Base-by-base conservation (phyloP, 2,888 invertebrate genomes). In the Biston stratarius region DNA sequence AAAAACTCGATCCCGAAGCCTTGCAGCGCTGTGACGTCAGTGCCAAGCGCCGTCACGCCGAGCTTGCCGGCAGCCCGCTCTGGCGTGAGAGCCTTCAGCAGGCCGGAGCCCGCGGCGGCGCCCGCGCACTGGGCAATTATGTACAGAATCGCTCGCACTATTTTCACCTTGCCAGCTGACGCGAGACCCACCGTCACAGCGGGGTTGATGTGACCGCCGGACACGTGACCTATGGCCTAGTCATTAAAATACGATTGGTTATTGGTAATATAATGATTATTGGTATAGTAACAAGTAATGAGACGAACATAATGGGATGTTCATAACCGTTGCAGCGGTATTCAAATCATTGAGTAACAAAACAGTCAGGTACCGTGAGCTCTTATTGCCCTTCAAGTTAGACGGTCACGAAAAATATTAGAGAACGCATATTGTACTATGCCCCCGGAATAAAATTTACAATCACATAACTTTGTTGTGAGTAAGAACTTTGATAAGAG, bases 181-280 rank as follows among this genome's bases (percentile, higher is more conserved):
- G 97, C 90, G 90, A 98, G 95, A 1, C 97, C 98, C 15, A 95
- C 87, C 6, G 98, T 98, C 49, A 99, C 98, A 0, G 99, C 98
- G 0, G 99, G 99, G 94, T 99, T 99, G 70, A 99, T 94, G 89
- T 98, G 98, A 10, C 97, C 98, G 2, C 98, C 98, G 66, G 98
- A 98, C 61, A 98, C 95, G 89, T 98, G 97, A 5, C 97, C 98
- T 76, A 98, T 95, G 59, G 96, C 95, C 97, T 97, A 89, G 59
- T 69, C 52, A 64, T 10, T 63, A 63, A 67, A 36, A 15, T 0
- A 38, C 10, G 9, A 47, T n/a, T 24, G 5, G 48, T 14, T 36
- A 44, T 12, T 42, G n/a, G n/a, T n/a, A n/a, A 0, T 42, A 12
- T 0, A 38, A 15, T 9, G 1, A n/a, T n/a, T n/a, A n/a, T n/a